Evolutionary conservation across 2,888 invertebrate species (phyloP).

Genomic region (Orthosia cruda): DNA sequence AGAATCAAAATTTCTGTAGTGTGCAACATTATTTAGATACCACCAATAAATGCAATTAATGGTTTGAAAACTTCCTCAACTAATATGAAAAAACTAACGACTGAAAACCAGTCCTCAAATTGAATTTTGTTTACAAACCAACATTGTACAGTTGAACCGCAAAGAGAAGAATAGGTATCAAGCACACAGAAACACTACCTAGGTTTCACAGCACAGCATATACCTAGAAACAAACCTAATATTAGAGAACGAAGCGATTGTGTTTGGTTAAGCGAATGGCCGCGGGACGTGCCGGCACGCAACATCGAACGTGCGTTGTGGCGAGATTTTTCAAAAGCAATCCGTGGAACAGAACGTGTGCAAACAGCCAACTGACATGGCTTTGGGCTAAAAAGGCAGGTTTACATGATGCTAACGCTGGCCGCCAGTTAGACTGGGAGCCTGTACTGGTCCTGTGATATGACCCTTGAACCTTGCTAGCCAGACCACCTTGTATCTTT

Average conservation of each 20-base stretch:
- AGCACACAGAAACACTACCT: slow-evolving; percentile 15
- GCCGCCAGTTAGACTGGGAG: neutral
- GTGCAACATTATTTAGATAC: too few relatives aligned
- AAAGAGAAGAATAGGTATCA: slow-evolving; percentile 26
- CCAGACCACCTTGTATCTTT: too few relatives aligned
- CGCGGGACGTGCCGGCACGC: slow-evolving; percentile 66
- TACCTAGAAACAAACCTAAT: slow-evolving; percentile 32
- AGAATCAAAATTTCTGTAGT: neutral
- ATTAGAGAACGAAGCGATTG: slow-evolving; percentile 60
- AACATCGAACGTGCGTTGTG: slow-evolving; percentile 63
- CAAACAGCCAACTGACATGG: slow-evolving; percentile 69
- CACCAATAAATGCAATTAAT: neutral
- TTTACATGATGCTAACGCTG: slow-evolving; percentile 15
- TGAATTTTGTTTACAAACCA: slow-evolving; percentile 22
- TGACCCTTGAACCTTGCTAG: too few relatives aligned
- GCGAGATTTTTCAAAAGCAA: slow-evolving; percentile 61
- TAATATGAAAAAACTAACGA: neutral
- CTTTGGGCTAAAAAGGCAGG: slow-evolving; percentile 46
- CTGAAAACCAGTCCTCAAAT: slow-evolving; percentile 17
- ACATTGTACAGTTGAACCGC: slow-evolving; percentile 4
- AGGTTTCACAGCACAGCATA: neutral
- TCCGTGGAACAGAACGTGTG: slow-evolving; percentile 60
- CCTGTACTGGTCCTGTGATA: too few relatives aligned
- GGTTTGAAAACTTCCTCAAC: neutral
- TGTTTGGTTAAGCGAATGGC: slow-evolving; percentile 59